These are phyloP conservation scores for Trichonephila clavata DNA, from an alignment of 1,140 invertebrate species.

Conservation along the genomic window DNA sequence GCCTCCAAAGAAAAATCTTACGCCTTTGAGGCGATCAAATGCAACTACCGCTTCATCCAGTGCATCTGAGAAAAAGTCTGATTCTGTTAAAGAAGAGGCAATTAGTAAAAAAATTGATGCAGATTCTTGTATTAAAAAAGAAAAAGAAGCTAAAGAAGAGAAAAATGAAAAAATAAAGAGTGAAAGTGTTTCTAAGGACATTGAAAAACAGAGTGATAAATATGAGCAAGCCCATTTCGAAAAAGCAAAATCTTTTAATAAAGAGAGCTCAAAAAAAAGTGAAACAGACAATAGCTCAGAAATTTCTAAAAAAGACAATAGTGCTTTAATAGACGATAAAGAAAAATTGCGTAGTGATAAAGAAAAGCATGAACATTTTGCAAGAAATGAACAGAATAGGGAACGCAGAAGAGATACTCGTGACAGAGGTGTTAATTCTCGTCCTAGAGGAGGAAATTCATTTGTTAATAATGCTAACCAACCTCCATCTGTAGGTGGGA, in stretches of 20 bases:
- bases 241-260: slow-evolving; percentile 52
- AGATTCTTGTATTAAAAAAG: slow-evolving; percentile 63
- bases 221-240: slow-evolving; percentile 68
- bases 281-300: slow-evolving; percentile 40
- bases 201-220: slow-evolving; percentile 59
- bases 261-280: slow-evolving; percentile 69
- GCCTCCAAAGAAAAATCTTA: slow-evolving; percentile 80
- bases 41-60: slow-evolving; percentile 79
- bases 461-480: slow-evolving; percentile 45
- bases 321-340: slow-evolving; percentile 7
- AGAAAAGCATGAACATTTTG: slow-evolving; percentile 73
- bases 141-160: slow-evolving; percentile 77
- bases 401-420: slow-evolving; percentile 59
- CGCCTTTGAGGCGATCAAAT: slow-evolving; percentile 81
- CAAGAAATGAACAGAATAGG: slow-evolving; percentile 63
- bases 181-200: slow-evolving; percentile 59
- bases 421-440: slow-evolving; percentile 61
- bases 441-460: slow-evolving; percentile 67
- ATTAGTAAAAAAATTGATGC: slow-evolving; percentile 62
- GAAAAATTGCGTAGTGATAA: slow-evolving; percentile 64
- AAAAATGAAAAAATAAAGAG: slow-evolving; percentile 75
- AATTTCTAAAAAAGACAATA: slow-evolving; percentile 47
- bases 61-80: slow-evolving; percentile 80
- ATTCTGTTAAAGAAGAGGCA: slow-evolving; percentile 79
- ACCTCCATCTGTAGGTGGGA: not conserved